A percentile compares a stretch with the other conserved stretches of the same genome.
Conservation (phyloP, 53 echinoderm and acorn worm species). For the Mesocentrotus franciscanus region DNA sequence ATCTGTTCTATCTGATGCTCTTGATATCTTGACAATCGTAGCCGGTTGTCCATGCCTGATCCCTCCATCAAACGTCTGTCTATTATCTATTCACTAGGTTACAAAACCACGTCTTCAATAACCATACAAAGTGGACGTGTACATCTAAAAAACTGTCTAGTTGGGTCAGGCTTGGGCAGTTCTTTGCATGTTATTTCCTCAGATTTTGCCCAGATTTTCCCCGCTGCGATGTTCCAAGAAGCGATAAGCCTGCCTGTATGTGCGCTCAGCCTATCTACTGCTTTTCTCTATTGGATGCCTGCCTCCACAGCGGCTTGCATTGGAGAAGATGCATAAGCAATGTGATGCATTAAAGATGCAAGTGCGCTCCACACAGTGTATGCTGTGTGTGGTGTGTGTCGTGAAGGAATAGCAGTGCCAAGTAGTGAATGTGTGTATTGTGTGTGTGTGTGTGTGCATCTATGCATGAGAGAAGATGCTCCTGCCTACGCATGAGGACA, state of each 20-base stretch:
- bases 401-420: neutral
- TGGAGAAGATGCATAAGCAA: neutral
- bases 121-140: neutral
- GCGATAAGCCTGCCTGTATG: slow-evolving; percentile 42
- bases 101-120: slow-evolving; percentile 28
- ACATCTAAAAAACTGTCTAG: slow-evolving; percentile 20
- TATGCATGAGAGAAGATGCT: slow-evolving; percentile 55
- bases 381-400: slow-evolving; percentile 38
- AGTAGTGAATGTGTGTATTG: slow-evolving; percentile 1
- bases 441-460: slow-evolving; percentile 55
- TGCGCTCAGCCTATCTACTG: slow-evolving; percentile 24
- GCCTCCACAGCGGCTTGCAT: neutral
- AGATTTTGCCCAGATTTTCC: slow-evolving; percentile 58
- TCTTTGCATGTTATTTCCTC: slow-evolving; percentile 45
- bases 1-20: slow-evolving; percentile 66
- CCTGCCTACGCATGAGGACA: slow-evolving; percentile 23
- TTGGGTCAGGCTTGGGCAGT: slow-evolving; percentile 22
- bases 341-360: slow-evolving; percentile 40
- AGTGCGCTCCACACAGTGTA: neutral
- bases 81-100: slow-evolving; percentile 30
- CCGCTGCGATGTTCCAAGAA: slow-evolving; percentile 20
- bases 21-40: slow-evolving; percentile 56
- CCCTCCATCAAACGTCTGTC: slow-evolving; percentile 41
- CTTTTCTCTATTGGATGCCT: slow-evolving; percentile 17
- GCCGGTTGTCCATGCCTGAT: slow-evolving; percentile 65